Base-by-base conservation (phyloP, 2,113 vertebrate genomes). In the Myrmophylax atrothorax region DNA sequence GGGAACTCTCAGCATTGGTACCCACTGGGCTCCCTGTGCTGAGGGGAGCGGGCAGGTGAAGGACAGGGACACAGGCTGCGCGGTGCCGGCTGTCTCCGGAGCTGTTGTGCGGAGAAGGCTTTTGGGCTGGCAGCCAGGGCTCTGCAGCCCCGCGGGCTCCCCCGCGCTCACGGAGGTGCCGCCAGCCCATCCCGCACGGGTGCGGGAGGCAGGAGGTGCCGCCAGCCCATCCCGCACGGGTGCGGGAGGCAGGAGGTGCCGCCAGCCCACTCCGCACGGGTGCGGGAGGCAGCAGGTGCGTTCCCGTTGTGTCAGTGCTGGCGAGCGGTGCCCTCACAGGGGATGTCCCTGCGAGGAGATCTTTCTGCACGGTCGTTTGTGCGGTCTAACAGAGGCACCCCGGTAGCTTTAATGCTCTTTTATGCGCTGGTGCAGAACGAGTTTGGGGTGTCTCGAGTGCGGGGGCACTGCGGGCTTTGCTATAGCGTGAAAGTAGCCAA, bases 361-460 rank as follows among this genome's bases (percentile, higher is more conserved):
- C 25, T 29, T 59, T 23, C 64, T 37, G 42, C 18, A 0, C 1
- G 49, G 18, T 55, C 0, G 1, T 37, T 53, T 26, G 42, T 1
- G 1, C 18, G 47, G 37, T 37, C 40, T 12, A 0, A 62, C 70
- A 49, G 56, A 50, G 40, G 33, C 49, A 38, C 25, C 12, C 0
- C 6, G 8, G 38, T 4, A 23, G 72, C 4, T 74, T 63, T 29
- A 12, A 38, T 29, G 69, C 31, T 68, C 6, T 56, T 37, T 31
- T 20, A 2, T 25, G 66, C 15, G n/a, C 23, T 9, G 37, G 16
- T 5, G 66, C 44, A 5, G 7, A 5, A 3, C 10, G 46, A 87
- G 20, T 38, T 31, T 33, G n/a, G 58, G 37, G 25, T 38, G 25
- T 66, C 28, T 31, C 1, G 9, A 28, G 46, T 7, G 40, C 56